Conservation (phyloP, 2,113 vertebrate genomes). For the Paramormyrops kingsleyae region DNA sequence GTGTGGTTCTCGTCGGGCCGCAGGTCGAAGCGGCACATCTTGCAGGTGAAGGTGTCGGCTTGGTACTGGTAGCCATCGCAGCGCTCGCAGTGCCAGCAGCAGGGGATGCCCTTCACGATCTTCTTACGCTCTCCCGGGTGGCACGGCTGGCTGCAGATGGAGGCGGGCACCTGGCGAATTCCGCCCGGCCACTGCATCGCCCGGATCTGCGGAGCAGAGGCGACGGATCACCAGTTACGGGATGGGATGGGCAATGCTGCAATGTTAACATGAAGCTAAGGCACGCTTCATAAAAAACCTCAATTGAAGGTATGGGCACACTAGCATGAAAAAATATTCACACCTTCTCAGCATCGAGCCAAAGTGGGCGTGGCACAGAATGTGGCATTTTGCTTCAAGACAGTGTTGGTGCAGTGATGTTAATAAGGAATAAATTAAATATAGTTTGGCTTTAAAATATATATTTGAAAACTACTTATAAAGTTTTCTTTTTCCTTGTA, state of each 20-base stretch:
- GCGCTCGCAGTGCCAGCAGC: slow-evolving; percentile 94
- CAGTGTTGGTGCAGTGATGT: neutral
- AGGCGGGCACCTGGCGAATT: slow-evolving; percentile 67
- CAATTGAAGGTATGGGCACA: neutral
- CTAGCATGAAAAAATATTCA: neutral
- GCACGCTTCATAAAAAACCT: neutral
- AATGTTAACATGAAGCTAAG: neutral
- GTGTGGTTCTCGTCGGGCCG: slow-evolving; percentile 89
- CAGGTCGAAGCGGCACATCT: slow-evolving; percentile 85
- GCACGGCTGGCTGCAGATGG: slow-evolving; percentile 91
- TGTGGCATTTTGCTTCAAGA: neutral
- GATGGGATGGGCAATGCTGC: neutral
- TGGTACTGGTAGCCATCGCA: slow-evolving; percentile 94
- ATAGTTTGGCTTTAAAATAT: neutral
- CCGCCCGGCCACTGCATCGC: slow-evolving; percentile 83
- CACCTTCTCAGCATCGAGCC: neutral
- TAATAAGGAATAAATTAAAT: neutral
- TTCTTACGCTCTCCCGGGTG: slow-evolving; percentile 85
- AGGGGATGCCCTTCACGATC: slow-evolving; percentile 86
- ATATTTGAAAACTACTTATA: neutral
- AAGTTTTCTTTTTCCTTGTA: neutral
- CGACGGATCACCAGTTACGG: neutral
- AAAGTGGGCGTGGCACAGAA: neutral
- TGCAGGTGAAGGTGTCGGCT: slow-evolving; percentile 84
- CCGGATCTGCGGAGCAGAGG: slow-evolving; percentile 59